These are phyloP conservation scores for Aphelenchoides fujianensis DNA, from an alignment of 1,140 invertebrate species.

Conservation along the genomic window DNA sequence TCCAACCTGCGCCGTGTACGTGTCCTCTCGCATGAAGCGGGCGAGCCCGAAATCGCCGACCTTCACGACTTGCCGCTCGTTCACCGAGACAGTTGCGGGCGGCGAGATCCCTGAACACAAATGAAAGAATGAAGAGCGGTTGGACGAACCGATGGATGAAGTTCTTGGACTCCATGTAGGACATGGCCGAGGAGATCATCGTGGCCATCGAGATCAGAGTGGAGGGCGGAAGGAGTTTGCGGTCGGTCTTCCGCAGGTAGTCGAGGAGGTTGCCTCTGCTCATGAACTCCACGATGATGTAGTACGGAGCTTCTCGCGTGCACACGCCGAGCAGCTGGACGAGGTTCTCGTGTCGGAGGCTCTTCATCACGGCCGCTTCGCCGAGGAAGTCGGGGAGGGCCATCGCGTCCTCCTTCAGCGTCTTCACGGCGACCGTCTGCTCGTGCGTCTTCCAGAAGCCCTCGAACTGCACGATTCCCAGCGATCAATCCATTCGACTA, in stretches of 20 bases:
- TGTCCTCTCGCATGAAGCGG: slow-evolving; percentile 90
- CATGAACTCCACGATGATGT: slow-evolving; percentile 94
- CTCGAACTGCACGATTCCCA: too few species aligned
- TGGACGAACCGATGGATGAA: slow-evolving; percentile 83
- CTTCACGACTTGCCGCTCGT: slow-evolving; percentile 87
- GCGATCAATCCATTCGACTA: too few species aligned
- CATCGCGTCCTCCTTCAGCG: slow-evolving; percentile 99
- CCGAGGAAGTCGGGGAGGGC: slow-evolving; percentile 97
- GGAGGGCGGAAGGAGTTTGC: slow-evolving; percentile 84
- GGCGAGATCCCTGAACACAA: slow-evolving; percentile 78
- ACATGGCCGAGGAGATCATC: slow-evolving; percentile 97
- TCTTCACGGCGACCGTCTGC: slow-evolving; percentile 94
- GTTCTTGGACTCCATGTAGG: slow-evolving; percentile 87
- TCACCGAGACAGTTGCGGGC: slow-evolving; percentile 95
- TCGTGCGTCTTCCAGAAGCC: slow-evolving; percentile 94
- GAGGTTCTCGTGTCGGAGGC: slow-evolving; percentile 97
- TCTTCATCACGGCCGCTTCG: slow-evolving; percentile 98
- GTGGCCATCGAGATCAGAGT: slow-evolving; percentile 98
- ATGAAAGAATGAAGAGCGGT: not conserved
- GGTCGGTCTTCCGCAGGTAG: slow-evolving; percentile 83
- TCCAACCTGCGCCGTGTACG: slow-evolving; percentile 93
- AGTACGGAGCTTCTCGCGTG: slow-evolving; percentile 94
- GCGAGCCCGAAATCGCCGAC: slow-evolving; percentile 96
- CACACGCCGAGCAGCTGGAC: slow-evolving; percentile 93
- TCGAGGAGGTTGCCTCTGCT: slow-evolving; percentile 92